These are phyloP conservation scores for Lacerta agilis DNA, from an alignment of 2,797 vertebrate genomes.

Conservation along the genomic window DNA sequence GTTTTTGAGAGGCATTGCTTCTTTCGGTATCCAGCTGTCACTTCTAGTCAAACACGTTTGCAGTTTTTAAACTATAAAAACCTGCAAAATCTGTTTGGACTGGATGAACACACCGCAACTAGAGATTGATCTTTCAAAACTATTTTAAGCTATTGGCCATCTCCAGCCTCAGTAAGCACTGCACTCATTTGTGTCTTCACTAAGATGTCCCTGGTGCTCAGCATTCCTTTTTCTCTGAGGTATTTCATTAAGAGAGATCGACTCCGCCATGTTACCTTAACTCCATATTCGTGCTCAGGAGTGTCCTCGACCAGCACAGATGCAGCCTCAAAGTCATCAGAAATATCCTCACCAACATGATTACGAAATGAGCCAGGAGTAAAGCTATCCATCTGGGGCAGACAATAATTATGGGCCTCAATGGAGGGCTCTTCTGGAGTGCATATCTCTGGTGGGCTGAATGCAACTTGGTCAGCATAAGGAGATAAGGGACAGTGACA, in stretches of 20 bases:
- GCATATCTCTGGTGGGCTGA: conserved; percentile 68
- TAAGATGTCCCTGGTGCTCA: conserved; percentile 77
- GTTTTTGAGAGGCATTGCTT: not conserved
- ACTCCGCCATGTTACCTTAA: conserved; percentile 90
- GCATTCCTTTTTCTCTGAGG: conserved; percentile 79
- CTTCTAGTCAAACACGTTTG: not conserved
- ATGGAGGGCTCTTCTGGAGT: conserved; percentile 64
- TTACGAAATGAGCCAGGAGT: not conserved
- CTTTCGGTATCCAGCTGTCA: not conserved
- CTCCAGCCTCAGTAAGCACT: not conserved
- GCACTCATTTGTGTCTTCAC: conserved; percentile 64
- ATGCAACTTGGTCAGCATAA: conserved; percentile 1
- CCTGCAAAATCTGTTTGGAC: not conserved
- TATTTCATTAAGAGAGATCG: conserved; percentile 79
- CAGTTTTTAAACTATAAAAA: not conserved
- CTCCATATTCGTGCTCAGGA: conserved; percentile 87
- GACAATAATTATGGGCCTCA: not conserved
- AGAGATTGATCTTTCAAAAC: not conserved
- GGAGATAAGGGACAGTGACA: not conserved
- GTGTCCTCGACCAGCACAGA: conserved; percentile 85
- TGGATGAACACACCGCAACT: no score
- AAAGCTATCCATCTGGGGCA: accelerated
- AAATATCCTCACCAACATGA: accelerated
- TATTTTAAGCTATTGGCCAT: not conserved
- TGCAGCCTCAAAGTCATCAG: conserved; percentile 6